Conservation (phyloP, 2,888 invertebrate species). For the Drosophila suboccidentalis region DNA sequence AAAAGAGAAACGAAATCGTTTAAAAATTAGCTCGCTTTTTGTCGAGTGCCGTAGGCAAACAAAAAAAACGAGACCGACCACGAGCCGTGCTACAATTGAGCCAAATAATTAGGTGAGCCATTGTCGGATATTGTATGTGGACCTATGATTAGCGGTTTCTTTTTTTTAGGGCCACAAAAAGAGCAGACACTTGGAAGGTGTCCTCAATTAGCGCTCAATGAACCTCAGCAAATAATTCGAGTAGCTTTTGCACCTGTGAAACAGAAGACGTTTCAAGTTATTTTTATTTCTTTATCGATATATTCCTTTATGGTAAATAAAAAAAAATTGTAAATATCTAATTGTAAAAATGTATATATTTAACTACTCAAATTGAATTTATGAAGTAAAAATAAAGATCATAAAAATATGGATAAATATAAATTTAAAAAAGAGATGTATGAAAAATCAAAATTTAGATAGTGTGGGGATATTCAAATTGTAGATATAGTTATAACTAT, state of each 20-base stretch:
- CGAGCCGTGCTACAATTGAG: constrained; percentile 60
- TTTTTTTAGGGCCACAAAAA: constrained; percentile 53
- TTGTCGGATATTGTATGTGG: constrained; percentile 67
- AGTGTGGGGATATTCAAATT: too few species aligned
- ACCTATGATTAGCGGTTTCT: constrained; percentile 73
- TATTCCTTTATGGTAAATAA: too few species aligned
- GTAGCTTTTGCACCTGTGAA: constrained; percentile 1
- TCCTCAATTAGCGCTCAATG: constrained; percentile 26
- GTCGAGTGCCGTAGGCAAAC: constrained; percentile 52
- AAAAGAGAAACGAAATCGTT: constrained; percentile 78
- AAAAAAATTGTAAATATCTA: too few species aligned
- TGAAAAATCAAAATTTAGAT: too few species aligned
- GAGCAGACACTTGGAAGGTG: not conserved
- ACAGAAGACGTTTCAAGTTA: not conserved
- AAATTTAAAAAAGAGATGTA: not conserved
- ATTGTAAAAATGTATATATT: too few species aligned
- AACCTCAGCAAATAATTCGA: constrained; percentile 1
- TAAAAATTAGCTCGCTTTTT: constrained; percentile 78
- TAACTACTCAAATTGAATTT: not conserved
- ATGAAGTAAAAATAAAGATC: not conserved
- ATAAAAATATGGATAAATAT: not conserved
- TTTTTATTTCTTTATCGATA: too few species aligned
- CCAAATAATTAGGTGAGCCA: constrained; percentile 77
- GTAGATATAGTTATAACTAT: too few species aligned
- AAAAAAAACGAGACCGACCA: constrained; percentile 42